These are phyloP conservation scores for Heliothis virescens DNA, from an alignment of 1,140 invertebrate species.

Conservation along the genomic window DNA sequence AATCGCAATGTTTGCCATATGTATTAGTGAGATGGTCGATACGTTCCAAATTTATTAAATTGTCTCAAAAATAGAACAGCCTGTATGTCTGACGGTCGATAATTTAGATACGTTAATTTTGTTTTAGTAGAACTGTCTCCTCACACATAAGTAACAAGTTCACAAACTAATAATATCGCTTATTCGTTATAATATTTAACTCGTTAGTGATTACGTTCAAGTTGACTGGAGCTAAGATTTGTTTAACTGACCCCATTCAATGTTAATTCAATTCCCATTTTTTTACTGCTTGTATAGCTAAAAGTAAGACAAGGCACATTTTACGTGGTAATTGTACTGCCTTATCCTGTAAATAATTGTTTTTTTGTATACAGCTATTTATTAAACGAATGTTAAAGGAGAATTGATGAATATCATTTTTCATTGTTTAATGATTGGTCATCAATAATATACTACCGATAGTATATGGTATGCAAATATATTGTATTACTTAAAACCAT, in stretches of 20 bases:
- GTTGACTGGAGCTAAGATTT: slow-evolving; percentile 78
- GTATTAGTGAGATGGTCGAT: slow-evolving; percentile 79
- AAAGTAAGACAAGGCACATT: slow-evolving; percentile 81
- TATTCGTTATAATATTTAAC: slow-evolving; percentile 82
- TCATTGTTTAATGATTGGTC: slow-evolving; percentile 85
- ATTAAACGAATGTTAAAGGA: slow-evolving; percentile 85
- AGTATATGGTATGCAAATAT: slow-evolving; percentile 85
- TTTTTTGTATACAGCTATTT: slow-evolving; percentile 87
- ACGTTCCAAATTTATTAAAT: slow-evolving; percentile 69
- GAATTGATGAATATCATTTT: slow-evolving; percentile 84
- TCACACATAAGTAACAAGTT: slow-evolving; percentile 77
- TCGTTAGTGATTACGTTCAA: slow-evolving; percentile 81
- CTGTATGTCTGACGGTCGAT: slow-evolving; percentile 59
- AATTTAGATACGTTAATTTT: slow-evolving; percentile 56
- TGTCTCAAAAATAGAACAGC: slow-evolving; percentile 62
- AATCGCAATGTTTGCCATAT: slow-evolving; percentile 78
- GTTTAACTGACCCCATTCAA: slow-evolving; percentile 74
- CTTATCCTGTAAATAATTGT: slow-evolving; percentile 86
- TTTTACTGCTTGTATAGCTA: slow-evolving; percentile 85
- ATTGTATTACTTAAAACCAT: slow-evolving; percentile 86
- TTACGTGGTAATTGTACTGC: slow-evolving; percentile 84
- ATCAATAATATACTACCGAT: slow-evolving; percentile 85
- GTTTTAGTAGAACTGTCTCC: slow-evolving; percentile 60
- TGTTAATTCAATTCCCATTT: slow-evolving; percentile 76
- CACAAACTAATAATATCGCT: slow-evolving; percentile 84